phyloP scores from a whole-genome alignment of 2,797 vertebrate genomes.

The Malacoctenus gilli region DNA sequence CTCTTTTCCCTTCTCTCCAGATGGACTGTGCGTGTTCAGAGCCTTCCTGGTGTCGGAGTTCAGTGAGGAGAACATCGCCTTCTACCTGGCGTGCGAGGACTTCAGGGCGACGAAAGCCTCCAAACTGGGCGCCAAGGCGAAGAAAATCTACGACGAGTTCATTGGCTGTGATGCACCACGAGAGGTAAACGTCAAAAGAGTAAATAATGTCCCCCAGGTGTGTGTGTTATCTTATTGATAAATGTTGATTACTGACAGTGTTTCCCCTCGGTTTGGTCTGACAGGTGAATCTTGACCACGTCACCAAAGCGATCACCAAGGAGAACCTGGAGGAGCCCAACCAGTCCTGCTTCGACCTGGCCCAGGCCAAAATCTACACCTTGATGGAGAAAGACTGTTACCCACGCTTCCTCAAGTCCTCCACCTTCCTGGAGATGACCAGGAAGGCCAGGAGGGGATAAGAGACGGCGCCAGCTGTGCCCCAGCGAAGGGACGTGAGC shows the following conservation, averaged over 20 bases:
- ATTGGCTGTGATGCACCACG: conserved; percentile 89
- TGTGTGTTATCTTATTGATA: neutral
- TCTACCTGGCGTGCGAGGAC: conserved; percentile 96
- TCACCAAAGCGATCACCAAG: conserved; percentile 85
- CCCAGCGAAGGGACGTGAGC: conserved; percentile 17
- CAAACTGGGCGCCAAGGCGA: conserved; percentile 88
- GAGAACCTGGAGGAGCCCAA: conserved; percentile 77
- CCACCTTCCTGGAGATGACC: conserved; percentile 73
- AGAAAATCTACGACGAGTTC: conserved; percentile 93
- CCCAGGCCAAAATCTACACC: conserved; percentile 87
- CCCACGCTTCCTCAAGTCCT: conserved; percentile 89
- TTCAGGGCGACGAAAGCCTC: conserved; percentile 88
- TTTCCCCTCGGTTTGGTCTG: neutral
- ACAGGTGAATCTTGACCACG: conserved; percentile 95
- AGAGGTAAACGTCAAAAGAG: conserved; percentile 84
- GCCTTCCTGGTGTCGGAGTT: conserved; percentile 93
- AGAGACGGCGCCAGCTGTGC: conserved; percentile 1
- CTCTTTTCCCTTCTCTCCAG: conserved; percentile 64
- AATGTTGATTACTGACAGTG: conserved; percentile 8
- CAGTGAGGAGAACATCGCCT: conserved; percentile 97
- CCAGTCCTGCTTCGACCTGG: conserved; percentile 82
- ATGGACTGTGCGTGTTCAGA: conserved; percentile 91
- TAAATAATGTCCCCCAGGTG: no score
- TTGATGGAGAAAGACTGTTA: conserved; percentile 98
- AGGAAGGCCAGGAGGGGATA: conserved; percentile 61